A percentile compares a stretch with the other conserved stretches of the same genome.
phyloP scores from a whole-genome alignment of 1,140 invertebrate species.

The Hycleus phaleratus region DNA sequence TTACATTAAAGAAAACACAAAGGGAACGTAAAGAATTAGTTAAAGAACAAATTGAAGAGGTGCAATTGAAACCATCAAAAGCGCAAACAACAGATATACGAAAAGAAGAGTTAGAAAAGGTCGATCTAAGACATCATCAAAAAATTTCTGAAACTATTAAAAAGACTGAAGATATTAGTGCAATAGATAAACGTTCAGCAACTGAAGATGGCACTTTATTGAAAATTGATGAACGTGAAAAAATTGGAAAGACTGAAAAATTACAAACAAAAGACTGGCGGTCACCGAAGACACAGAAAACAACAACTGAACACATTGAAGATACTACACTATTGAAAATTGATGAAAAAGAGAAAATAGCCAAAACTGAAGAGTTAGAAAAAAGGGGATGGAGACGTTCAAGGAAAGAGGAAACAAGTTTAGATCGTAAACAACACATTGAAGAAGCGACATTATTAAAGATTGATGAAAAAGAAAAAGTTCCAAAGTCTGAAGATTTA shows the following conservation, averaged over 20 bases:
- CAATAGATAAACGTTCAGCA: slow-evolving; percentile 1
- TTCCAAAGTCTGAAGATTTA: slow-evolving; percentile 9
- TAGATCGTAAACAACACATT: slow-evolving; percentile 1
- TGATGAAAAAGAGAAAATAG: slow-evolving; percentile 23
- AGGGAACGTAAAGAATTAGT: slow-evolving; percentile 36
- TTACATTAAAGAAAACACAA: slow-evolving; percentile 39
- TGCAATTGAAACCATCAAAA: slow-evolving; percentile 22
- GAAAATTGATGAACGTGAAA: slow-evolving; percentile 26
- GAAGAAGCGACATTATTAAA: slow-evolving; percentile 21
- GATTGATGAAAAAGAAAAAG: slow-evolving; percentile 20
- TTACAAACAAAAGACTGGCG: slow-evolving; percentile 20
- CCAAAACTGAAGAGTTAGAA: slow-evolving; percentile 14
- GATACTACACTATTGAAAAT: slow-evolving; percentile 25
- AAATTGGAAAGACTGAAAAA: slow-evolving; percentile 16
- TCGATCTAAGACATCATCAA: slow-evolving; percentile 19
- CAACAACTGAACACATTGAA: slow-evolving; percentile 16
- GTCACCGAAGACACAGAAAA: neutral
- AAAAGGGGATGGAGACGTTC: slow-evolving; percentile 20
- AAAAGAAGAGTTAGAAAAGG: slow-evolving; percentile 26
- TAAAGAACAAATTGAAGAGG: slow-evolving; percentile 32
- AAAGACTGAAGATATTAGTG: slow-evolving; percentile 14
- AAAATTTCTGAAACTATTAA: neutral
- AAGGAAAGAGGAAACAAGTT: slow-evolving; percentile 36
- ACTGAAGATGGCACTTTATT: slow-evolving; percentile 32
- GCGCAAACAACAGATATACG: slow-evolving; percentile 20